phyloP scores from a whole-genome alignment of 2,113 vertebrate species.

The Acrocephalus kingi region DNA sequence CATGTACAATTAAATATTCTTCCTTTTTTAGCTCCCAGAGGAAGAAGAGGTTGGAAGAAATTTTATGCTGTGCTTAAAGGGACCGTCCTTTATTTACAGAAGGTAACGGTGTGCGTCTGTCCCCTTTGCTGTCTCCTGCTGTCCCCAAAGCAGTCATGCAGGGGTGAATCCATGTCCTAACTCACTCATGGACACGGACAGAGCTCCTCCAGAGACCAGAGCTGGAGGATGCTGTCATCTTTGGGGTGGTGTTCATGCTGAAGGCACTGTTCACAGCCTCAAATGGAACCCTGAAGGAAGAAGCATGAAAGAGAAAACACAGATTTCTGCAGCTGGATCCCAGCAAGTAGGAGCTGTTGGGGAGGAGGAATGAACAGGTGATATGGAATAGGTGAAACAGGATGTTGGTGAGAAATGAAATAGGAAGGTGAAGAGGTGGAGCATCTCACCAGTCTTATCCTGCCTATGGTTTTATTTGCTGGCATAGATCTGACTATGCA shows the following conservation, averaged over 20 bases:
- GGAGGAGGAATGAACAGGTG: neutral
- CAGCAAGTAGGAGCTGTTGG: neutral
- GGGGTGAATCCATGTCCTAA: neutral
- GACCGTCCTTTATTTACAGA: conserved; percentile 94
- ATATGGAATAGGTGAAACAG: neutral
- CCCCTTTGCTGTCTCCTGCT: neutral
- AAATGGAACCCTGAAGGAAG: neutral
- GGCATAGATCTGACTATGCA: neutral
- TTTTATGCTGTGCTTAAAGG: conserved; percentile 97
- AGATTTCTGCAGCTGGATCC: neutral
- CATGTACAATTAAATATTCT: conserved; percentile 2
- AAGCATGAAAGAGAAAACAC: neutral
- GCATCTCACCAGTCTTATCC: neutral
- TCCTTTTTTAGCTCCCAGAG: conserved; percentile 84
- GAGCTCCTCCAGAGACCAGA: neutral
- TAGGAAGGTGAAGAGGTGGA: neutral
- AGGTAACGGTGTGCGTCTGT: conserved; percentile 75
- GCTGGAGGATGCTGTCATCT: neutral
- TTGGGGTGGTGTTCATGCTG: neutral
- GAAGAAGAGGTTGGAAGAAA: conserved; percentile 97
- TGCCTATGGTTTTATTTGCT: neutral
- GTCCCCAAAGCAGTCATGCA: neutral
- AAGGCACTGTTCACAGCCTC: neutral
- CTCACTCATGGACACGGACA: neutral
- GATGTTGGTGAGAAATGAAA: neutral